These are phyloP conservation scores for Platycnemis pennipes DNA, from an alignment of 2,888 invertebrate genomes.

Conservation along the genomic window DNA sequence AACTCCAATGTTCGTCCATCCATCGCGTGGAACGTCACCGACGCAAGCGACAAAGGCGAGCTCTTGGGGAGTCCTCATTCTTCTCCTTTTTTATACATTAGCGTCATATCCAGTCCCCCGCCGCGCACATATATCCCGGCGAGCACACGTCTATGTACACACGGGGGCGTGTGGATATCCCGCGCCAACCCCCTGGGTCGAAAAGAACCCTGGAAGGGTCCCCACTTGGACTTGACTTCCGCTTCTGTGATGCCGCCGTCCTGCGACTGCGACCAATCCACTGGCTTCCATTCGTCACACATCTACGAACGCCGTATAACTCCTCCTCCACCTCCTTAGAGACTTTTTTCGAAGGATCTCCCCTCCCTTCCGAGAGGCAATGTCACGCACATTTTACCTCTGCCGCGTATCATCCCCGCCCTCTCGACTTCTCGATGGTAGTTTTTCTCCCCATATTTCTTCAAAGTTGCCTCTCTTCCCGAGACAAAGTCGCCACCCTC, in stretches of 20 bases:
- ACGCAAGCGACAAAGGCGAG: background rate
- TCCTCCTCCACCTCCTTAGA: conserved; percentile 5
- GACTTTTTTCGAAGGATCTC: conserved; percentile 47
- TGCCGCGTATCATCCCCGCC: conserved; percentile 70
- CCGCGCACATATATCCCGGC: background rate
- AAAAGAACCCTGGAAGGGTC: no score
- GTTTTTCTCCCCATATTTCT: conserved; percentile 25
- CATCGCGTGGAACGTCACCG: background rate
- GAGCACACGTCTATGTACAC: background rate
- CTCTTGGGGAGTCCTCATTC: background rate
- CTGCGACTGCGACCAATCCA: background rate
- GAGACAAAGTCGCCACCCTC: background rate
- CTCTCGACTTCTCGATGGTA: background rate
- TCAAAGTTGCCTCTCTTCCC: background rate
- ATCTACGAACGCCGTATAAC: no score
- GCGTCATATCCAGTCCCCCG: conserved; percentile 7
- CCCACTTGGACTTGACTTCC: background rate
- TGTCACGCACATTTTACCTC: conserved; percentile 60
- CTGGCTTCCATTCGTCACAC: conserved; percentile 18
- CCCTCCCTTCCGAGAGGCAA: conserved; percentile 54
- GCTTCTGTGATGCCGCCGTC: conserved; percentile 4
- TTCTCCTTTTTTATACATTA: conserved; percentile 25
- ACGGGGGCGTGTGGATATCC: background rate
- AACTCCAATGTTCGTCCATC: background rate
- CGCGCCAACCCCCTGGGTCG: no score